phyloP scores from a whole-genome alignment of 2,888 invertebrate species.

The Cordylochernes scorpioides region DNA sequence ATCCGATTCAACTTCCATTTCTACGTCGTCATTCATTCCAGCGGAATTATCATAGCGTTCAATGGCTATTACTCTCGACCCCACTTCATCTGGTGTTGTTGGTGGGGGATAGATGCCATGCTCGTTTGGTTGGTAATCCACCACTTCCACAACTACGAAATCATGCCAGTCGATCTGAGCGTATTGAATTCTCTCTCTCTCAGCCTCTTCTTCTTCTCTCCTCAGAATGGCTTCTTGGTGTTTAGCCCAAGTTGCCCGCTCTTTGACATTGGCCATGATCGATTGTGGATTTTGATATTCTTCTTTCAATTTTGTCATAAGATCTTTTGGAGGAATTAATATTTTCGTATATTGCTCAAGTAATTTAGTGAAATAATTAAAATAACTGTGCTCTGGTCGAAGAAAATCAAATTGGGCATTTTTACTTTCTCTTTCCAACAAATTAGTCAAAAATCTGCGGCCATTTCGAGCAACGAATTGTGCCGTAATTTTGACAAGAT shows the following conservation, averaged over 20 bases:
- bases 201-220: conserved; percentile 77
- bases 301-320: conserved; percentile 40
- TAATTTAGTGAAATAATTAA: conserved; percentile 90
- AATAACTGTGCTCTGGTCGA: conserved; percentile 87
- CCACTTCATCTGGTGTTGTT: conserved; percentile 87
- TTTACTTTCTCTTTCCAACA: conserved; percentile 92
- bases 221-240: conserved; percentile 76
- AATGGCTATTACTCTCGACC: conserved; percentile 69
- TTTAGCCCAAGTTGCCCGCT: conserved; percentile 83
- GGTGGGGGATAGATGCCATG: conserved; percentile 80
- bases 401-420: conserved; percentile 98
- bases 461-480: conserved; percentile 98
- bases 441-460: conserved; percentile 78
- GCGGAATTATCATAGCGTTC: conserved; percentile 24
- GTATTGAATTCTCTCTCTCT: conserved; percentile 61
- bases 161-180: conserved; percentile 99
- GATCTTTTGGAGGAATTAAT: conserved; percentile 74
- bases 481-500: conserved; percentile 88
- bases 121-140: conserved; percentile 91
- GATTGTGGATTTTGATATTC: conserved; percentile 40
- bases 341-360: conserved; percentile 95
- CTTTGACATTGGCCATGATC: conserved; percentile 62
- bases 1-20: conserved; percentile 62
- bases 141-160: conserved; percentile 97
- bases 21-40: conserved; percentile 47